These are phyloP conservation scores for Epirrhoe tristata DNA, from an alignment of 2,888 invertebrate genomes.

Conservation along the genomic window DNA sequence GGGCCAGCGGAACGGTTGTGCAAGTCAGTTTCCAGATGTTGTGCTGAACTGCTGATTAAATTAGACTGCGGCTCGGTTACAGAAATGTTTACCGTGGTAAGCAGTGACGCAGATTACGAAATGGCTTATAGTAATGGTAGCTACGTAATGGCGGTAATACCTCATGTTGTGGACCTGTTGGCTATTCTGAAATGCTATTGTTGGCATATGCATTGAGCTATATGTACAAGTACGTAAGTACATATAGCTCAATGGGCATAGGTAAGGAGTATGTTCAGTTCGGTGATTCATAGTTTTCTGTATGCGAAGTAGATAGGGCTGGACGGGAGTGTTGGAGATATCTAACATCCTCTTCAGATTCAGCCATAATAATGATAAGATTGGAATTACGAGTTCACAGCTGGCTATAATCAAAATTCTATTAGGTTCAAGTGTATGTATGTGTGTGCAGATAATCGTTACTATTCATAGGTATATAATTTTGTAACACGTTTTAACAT, in stretches of 20 bases:
- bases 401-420: conserved; percentile 22
- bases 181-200: conserved; percentile 14
- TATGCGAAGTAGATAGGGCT: background rate
- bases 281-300: background rate
- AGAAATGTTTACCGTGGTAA: conserved; percentile 53
- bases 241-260: conserved; percentile 1
- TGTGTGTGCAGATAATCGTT: too few relatives aligned
- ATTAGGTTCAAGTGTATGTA: conserved; percentile 37
- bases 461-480: too few relatives aligned
- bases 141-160: conserved; percentile 12
- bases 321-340: background rate
- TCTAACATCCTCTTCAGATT: background rate
- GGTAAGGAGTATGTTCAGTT: background rate
- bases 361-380: conserved; percentile 12
- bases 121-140: conserved; percentile 24
- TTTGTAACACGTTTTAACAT: too few relatives aligned
- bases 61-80: conserved; percentile 47
- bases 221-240: too few relatives aligned
- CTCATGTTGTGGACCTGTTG: conserved; percentile 17
- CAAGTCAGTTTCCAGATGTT: conserved; percentile 55
- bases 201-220: background rate
- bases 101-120: conserved; percentile 51
- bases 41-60: conserved; percentile 51
- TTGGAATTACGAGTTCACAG: conserved; percentile 1
- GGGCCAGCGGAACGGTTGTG: conserved; percentile 50